Evolutionary conservation across 2,113 vertebrate species (phyloP).

Genomic region (Dunckerocampus dactyliophorus): DNA sequence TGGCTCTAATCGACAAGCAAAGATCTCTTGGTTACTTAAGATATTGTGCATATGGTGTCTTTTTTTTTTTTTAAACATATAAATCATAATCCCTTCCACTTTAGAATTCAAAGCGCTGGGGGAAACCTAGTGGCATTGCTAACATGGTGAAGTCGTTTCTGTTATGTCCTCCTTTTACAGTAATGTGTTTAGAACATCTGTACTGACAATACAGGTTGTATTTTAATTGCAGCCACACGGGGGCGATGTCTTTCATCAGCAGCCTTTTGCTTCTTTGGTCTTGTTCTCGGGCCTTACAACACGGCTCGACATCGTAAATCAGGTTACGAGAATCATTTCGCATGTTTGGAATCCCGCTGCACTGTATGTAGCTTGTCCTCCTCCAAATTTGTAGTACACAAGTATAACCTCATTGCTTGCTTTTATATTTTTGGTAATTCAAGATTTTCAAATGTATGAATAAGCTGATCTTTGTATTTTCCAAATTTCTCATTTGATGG

Average conservation of each 20-base stretch:
- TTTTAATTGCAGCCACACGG: constrained; percentile 58
- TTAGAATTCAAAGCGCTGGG: constrained; percentile 31
- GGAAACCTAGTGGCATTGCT: constrained; percentile 8
- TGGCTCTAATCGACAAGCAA: constrained; percentile 61
- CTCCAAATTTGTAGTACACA: constrained; percentile 66
- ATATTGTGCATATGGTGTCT: constrained; percentile 67
- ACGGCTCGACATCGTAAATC: not conserved
- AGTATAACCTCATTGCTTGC: constrained; percentile 72
- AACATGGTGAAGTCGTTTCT: constrained; percentile 13
- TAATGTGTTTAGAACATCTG: constrained; percentile 38
- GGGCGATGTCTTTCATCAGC: constrained; percentile 47
- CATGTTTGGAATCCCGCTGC: constrained; percentile 15
- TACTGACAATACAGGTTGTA: constrained; percentile 40
- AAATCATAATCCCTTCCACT: constrained; percentile 49
- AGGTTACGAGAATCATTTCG: constrained; percentile 8
- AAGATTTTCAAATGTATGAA: constrained; percentile 75
- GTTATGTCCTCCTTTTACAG: constrained; percentile 17
- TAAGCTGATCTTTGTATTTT: constrained; percentile 82
- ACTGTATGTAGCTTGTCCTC: constrained; percentile 48
- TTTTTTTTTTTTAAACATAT: constrained; percentile 52
- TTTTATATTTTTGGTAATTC: constrained; percentile 75
- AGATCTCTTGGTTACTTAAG: constrained; percentile 65
- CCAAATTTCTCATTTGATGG: constrained; percentile 80
- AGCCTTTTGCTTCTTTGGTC: not conserved
- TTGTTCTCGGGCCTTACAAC: too few species aligned